Percentiles rank a stretch among this genome's conserved stretches.
phyloP scores from a whole-genome alignment of 2,797 vertebrate species.

The Amazona finschi region DNA sequence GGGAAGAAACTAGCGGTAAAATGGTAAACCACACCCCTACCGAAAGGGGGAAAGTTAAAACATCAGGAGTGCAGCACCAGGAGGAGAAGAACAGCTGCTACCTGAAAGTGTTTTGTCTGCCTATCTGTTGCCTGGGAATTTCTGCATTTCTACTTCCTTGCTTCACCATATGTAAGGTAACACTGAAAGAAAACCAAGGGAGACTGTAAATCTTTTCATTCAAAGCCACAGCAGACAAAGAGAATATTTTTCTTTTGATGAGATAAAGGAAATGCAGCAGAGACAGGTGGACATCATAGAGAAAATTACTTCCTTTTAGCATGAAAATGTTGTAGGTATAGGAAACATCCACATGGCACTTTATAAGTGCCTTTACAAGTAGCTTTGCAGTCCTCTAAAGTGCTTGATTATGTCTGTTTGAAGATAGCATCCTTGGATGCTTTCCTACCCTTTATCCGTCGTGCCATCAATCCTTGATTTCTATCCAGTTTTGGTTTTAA shows the following conservation, averaged over 20 bases:
- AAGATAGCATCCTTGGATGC: background rate
- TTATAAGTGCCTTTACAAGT: background rate
- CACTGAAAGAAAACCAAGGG: background rate
- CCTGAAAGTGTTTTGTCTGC: background rate
- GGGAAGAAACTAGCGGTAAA: background rate
- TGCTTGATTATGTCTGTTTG: background rate
- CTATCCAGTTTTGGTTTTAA: background rate
- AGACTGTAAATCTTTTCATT: background rate
- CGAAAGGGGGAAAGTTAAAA: background rate
- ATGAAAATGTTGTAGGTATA: background rate
- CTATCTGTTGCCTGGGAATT: background rate
- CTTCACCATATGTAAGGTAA: background rate
- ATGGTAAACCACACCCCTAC: background rate
- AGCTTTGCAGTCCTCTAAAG: background rate
- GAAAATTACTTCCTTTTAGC: background rate
- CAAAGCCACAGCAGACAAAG: background rate
- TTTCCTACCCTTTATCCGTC: background rate
- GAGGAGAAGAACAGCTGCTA: background rate
- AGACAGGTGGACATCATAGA: background rate
- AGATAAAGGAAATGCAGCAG: background rate
- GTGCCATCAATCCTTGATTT: background rate
- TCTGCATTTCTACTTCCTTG: background rate
- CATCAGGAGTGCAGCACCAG: background rate
- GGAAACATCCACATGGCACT: background rate
- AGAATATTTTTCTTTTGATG: background rate